Evolutionary conservation across 1,140 invertebrate species (phyloP), one percentile per base, ranked within the genome.

Genomic region (Wasmannia auropunctata): DNA sequence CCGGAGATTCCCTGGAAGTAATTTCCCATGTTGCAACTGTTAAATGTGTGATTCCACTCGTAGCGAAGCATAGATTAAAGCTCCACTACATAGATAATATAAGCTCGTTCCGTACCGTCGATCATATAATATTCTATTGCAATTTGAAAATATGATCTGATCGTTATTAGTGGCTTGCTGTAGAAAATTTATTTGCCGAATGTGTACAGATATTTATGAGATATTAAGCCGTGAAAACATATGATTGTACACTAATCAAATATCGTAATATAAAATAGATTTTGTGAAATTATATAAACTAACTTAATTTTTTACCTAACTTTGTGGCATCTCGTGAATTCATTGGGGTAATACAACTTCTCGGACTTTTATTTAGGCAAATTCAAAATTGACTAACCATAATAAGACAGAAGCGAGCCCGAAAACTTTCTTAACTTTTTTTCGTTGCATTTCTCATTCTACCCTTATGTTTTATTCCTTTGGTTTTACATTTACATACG

Each of bases 391-490:
- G 14, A n/a, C 43, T 37, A 40, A 72, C 22, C n/a, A 28, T 56
- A 80, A n/a, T 31, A 49, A 34, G 16, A 31, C 37, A 25, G 11
- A 31, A 58, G 19, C 11, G 2, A 69, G 19, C 5, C 34, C 7
- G 0, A 43, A 56, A 34, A 40, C 67, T 58, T 58, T 11, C 11
- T 54, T 58, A 34, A 16, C 2, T 0, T n/a, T 34, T 81, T 83
- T 74, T 37, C 19, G 40, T 46, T 56, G 51, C 51, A 60, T 83
- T 58, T 58, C 37, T 70, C 14, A 34, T 14, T 74, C 22, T 25
- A 28, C 1, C n/a, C 34, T 81, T 72, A 72, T 74, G 67, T 72
- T 72, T 83, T 74, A 83, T 83, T 83, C 51, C 5, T 58, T n/a
- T 43, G 25, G 51, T 60, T 72, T 83, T 40, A 74, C 19, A 74